Evolutionary conservation across 2,888 invertebrate genomes (phyloP).

Genomic region (Mallateleia sp.): DNA sequence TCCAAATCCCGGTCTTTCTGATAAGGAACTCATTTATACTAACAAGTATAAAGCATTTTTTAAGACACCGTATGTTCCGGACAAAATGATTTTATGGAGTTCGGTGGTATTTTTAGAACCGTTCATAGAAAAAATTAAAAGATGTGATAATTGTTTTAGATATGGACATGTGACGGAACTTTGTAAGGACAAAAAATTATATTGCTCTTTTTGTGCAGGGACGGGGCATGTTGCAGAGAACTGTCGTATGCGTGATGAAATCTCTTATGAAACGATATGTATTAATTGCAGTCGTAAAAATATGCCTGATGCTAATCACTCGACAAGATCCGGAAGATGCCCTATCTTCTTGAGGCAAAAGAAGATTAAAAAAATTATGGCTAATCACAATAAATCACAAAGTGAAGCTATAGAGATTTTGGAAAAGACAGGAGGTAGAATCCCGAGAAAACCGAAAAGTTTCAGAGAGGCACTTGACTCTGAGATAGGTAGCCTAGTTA

Average conservation of each 20-base stretch:
- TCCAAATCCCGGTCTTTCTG: too few species aligned
- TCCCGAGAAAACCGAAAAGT: background rate
- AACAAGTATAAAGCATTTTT: slow-evolving; percentile 24
- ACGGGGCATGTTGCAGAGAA: background rate
- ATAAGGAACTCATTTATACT: too few species aligned
- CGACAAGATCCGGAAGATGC: background rate
- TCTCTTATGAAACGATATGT: background rate
- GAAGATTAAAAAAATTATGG: slow-evolving; percentile 17
- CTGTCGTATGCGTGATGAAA: background rate
- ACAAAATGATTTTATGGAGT: slow-evolving; percentile 14
- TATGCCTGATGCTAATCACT: background rate
- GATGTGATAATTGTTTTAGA: slow-evolving; percentile 1
- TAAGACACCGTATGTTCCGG: background rate
- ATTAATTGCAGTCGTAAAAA: slow-evolving; percentile 2
- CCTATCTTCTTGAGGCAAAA: background rate
- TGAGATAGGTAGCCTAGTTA: too few species aligned
- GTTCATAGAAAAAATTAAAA: slow-evolving; percentile 5
- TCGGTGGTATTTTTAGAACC: background rate
- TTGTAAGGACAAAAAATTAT: slow-evolving; percentile 7
- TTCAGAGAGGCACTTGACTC: too few species aligned
- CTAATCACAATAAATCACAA: background rate
- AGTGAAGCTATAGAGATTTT: background rate
- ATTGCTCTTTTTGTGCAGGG: slow-evolving; percentile 5
- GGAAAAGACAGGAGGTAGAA: background rate
- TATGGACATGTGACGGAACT: background rate